Percentiles rank a stretch among this genome's conserved stretches.
phyloP scores from a whole-genome alignment of 2,797 vertebrate species.

The Platalea minor region DNA sequence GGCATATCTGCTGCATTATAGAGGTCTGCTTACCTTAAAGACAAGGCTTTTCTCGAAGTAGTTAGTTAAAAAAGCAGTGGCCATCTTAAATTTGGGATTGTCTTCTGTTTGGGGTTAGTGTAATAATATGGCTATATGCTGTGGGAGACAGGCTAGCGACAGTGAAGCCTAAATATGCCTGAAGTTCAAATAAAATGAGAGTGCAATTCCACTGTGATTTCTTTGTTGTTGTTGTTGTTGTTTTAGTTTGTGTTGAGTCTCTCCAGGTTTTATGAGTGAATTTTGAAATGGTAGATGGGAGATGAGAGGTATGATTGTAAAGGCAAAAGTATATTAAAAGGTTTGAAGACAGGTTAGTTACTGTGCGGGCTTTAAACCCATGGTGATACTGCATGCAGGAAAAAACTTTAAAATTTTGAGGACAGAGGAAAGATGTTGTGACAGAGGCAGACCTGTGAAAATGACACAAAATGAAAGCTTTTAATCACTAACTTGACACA shows the following conservation, averaged over 20 bases:
- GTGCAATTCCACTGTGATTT: neutral
- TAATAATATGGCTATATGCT: neutral
- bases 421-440: accelerated
- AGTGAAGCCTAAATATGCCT: neutral
- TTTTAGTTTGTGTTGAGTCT: neutral
- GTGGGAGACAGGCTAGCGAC: neutral
- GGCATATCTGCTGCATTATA: neutral
- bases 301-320: neutral
- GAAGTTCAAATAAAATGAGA: constrained; percentile 13
- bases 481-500: neutral
- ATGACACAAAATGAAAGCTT: neutral
- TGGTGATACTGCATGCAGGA: neutral
- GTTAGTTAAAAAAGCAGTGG: neutral
- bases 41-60: neutral
- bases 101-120: neutral
- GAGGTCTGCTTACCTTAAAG: neutral
- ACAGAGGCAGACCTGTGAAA: neutral
- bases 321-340: neutral
- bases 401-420: neutral
- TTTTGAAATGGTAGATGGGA: neutral
- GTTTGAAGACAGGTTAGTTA: neutral
- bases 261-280: neutral
- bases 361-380: neutral
- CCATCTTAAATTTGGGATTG: neutral
- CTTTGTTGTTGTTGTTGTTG: neutral